Evolutionary conservation across 2,113 vertebrate genomes (phyloP).

Genomic region (Ochotona curzoniae): DNA sequence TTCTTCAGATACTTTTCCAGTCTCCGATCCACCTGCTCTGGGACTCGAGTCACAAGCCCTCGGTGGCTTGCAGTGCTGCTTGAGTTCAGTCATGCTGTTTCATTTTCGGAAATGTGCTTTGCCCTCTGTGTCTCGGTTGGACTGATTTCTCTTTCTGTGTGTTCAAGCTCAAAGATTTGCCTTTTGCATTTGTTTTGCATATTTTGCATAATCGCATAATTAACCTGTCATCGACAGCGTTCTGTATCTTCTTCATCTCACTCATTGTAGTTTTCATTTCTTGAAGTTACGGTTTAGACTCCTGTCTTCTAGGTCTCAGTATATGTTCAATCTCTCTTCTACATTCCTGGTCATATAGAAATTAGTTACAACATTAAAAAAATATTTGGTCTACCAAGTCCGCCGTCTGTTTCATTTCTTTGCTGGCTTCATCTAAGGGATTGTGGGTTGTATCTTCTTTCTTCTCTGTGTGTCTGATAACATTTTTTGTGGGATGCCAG

Average conservation of each 20-base stretch:
- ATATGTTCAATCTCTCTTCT: background rate
- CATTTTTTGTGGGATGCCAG: background rate
- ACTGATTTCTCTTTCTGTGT: background rate
- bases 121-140: background rate
- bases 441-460: background rate
- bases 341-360: background rate
- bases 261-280: background rate
- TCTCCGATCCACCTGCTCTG: background rate
- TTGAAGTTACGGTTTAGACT: constrained; percentile 8
- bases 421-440: background rate
- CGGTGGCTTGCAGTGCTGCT: background rate
- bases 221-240: background rate
- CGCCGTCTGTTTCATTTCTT: background rate
- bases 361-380: background rate
- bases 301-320: background rate
- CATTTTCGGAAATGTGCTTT: background rate
- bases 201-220: background rate
- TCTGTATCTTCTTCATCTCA: background rate
- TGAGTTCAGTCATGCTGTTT: background rate
- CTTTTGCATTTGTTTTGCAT: background rate
- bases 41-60: background rate
- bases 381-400: background rate
- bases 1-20: constrained; percentile 17
- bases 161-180: background rate
- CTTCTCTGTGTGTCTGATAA: background rate